Base-by-base conservation (phyloP, 1,140 invertebrate genomes). In the Magallana ariakensis region DNA sequence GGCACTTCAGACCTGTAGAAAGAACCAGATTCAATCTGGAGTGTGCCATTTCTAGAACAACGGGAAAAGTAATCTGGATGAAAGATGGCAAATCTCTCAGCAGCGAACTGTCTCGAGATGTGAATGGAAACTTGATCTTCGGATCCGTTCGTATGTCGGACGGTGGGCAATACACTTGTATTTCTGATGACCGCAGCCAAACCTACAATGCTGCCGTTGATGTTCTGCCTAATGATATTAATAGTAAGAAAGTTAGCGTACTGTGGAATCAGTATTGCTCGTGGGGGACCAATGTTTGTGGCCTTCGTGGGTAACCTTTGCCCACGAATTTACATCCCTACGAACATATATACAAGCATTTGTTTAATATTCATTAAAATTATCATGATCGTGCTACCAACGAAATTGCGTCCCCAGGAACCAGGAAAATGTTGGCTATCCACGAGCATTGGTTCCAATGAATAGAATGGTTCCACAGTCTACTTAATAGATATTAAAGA, bases 51-150 rank as follows among this genome's bases (percentile, higher is more conserved):
- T 22, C 66, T 11, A 9, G 11, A 2, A 5, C 66, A 11, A 75
- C 22, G 2, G 66, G 66, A 75, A 75, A 22, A 75, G 66, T 75
- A 33, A 9, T 75, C 22, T 75, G 66, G 66, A 75, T 75, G 66
- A 75, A 75, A 75, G 15, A 75, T 26, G 66, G 66, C 19, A 75
- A 22, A 13, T 26, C 66, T 26, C 2, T 75, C 22, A 33, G 66
- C 22, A 22, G 33, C 13, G 22, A 19, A 9, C 19, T 11, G 11
- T 19, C 22, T 13, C 62, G 19, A n/a, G 22, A 33, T 26, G 22
- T 26, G 11, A 75, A 22, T 8, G 66, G 66, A 10, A 26, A 26
- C 9, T 26, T 75, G 9, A 26, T 75, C 9, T 75, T 75, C 26
- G 66, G 22, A 26, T 11, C 19, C 22, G 66, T 75, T 75, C 19